These are phyloP conservation scores for Drosophila sp. DNA, from an alignment of 1,140 invertebrate species.

Conservation along the genomic window DNA sequence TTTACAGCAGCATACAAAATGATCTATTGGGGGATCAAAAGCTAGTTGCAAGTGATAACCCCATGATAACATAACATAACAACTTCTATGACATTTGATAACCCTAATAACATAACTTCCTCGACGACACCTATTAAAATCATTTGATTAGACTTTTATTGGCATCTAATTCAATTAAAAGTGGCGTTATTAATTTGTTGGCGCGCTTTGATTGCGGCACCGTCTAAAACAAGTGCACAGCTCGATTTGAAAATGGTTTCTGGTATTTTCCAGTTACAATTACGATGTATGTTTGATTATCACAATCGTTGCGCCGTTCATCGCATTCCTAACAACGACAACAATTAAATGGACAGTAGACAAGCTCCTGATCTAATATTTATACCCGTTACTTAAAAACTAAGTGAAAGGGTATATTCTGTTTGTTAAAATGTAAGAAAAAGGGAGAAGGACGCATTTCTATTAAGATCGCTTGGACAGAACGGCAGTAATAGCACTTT, in stretches of 20 bases:
- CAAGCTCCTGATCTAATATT: conserved; percentile 15
- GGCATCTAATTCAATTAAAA: conserved; percentile 77
- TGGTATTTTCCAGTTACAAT: conserved; percentile 81
- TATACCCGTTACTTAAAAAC: too few species aligned
- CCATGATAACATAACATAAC: background rate
- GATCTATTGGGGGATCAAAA: background rate
- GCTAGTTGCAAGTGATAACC: conserved; percentile 8
- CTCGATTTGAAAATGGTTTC: conserved; percentile 52
- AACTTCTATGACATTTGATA: conserved; percentile 7
- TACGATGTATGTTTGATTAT: conserved; percentile 44
- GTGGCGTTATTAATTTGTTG: conserved; percentile 71
- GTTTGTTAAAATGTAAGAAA: too few species aligned
- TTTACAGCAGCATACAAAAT: conserved; percentile 46
- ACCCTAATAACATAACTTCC: conserved; percentile 7
- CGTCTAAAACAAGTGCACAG: conserved; percentile 43
- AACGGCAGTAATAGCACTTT: too few species aligned
- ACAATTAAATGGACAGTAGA: background rate
- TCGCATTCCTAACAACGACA: background rate
- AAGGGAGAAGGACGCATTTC: too few species aligned
- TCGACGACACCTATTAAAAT: conserved; percentile 26
- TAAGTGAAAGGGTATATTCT: too few species aligned
- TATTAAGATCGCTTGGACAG: too few species aligned
- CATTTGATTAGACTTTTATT: conserved; percentile 76
- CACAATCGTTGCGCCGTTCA: conserved; percentile 16
- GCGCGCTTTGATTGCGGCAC: conserved; percentile 68